These are phyloP conservation scores for Lates calcarifer DNA, from an alignment of 2,113 vertebrate species.

Conservation along the genomic window DNA sequence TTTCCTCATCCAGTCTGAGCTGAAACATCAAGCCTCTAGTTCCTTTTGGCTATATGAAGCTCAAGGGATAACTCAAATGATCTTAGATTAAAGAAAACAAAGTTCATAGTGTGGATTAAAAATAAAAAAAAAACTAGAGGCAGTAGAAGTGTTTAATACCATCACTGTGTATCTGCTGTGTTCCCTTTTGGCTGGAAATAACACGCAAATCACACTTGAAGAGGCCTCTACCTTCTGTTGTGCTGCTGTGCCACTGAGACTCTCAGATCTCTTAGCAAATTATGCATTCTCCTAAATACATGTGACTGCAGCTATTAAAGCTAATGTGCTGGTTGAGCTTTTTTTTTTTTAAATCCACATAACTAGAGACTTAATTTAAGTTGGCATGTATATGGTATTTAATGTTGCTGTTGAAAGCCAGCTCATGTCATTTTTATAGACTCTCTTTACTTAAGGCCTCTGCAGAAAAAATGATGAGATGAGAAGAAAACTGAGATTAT, in stretches of 20 bases:
- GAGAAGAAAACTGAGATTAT: slow-evolving; percentile 4
- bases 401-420: slow-evolving; percentile 40
- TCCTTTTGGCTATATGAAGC: background rate
- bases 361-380: slow-evolving; percentile 56
- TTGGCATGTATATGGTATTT: slow-evolving; percentile 51
- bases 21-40: slow-evolving; percentile 15
- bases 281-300: slow-evolving; percentile 52
- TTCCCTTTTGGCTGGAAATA: slow-evolving; percentile 33
- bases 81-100: slow-evolving; percentile 22
- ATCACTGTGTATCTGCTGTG: slow-evolving; percentile 2
- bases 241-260: slow-evolving; percentile 36
- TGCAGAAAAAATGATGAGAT: slow-evolving; percentile 19
- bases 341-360: slow-evolving; percentile 14
- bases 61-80: slow-evolving; percentile 26
- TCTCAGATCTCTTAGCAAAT: slow-evolving; percentile 42
- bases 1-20: background rate
- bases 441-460: slow-evolving; percentile 16
- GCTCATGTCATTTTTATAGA: slow-evolving; percentile 30
- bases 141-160: slow-evolving; percentile 13
- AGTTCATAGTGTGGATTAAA: slow-evolving; percentile 7
- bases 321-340: slow-evolving; percentile 48
- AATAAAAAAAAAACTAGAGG: slow-evolving; percentile 23
- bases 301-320: slow-evolving; percentile 56
- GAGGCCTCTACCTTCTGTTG: slow-evolving; percentile 54
- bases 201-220: slow-evolving; percentile 45